Conservation (phyloP, 2,797 vertebrate genomes). For the Atherinosoma microstoma region DNA sequence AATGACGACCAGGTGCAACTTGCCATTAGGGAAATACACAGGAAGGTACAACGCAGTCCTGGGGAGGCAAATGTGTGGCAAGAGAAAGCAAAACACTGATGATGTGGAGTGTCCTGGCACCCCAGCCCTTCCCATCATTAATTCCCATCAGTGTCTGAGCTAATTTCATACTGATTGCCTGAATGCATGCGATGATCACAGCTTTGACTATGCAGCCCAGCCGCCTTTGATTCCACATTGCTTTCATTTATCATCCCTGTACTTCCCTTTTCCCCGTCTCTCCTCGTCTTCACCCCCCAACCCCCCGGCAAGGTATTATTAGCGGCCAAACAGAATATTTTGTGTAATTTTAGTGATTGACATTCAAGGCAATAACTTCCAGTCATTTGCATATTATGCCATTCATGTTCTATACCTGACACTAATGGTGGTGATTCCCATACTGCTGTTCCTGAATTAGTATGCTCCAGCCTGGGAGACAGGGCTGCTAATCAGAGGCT, state of each 20-base stretch:
- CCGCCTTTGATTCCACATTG: conserved; percentile 55
- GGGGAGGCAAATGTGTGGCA: conserved; percentile 32
- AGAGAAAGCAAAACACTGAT: conserved; percentile 40
- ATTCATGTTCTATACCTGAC: conserved; percentile 65
- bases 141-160: conserved; percentile 53
- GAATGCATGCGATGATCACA: conserved; percentile 53
- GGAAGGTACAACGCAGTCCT: conserved; percentile 30
- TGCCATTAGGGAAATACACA: conserved; percentile 40
- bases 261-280: conserved; percentile 37
- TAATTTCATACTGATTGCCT: conserved; percentile 50
- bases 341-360: conserved; percentile 79
- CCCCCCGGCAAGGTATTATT: conserved; percentile 70
- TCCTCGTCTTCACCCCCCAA: conserved; percentile 47
- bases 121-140: conserved; percentile 57
- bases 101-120: conserved; percentile 39
- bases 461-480: conserved; percentile 77
- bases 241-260: conserved; percentile 63
- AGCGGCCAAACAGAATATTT: conserved; percentile 60
- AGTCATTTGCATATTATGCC: conserved; percentile 77
- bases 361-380: conserved; percentile 71
- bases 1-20: conserved; percentile 45
- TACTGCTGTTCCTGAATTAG: conserved; percentile 80
- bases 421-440: conserved; percentile 81
- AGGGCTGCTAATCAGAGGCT: conserved; percentile 80
- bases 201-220: conserved; percentile 39